Conservation (phyloP, 2,113 vertebrate genomes). For the Triplophysa dalaica region DNA sequence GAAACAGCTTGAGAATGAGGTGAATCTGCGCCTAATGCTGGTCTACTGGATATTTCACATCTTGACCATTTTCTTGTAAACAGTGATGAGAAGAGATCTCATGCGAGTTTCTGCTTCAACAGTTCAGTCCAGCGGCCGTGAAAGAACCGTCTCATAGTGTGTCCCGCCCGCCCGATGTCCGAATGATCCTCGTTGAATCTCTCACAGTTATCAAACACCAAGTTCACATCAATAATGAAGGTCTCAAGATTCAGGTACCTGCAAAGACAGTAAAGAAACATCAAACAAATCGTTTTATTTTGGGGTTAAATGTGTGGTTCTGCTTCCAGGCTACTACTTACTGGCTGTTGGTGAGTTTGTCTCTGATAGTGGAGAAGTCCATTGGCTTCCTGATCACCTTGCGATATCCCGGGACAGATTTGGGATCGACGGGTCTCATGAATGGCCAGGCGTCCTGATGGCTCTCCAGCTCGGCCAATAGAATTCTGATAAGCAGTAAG, state of each 20-base stretch:
- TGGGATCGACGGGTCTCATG: constrained; percentile 87
- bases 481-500: constrained; percentile 69
- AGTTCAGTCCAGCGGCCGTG: constrained; percentile 88
- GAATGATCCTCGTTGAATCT: constrained; percentile 91
- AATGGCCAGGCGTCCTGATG: constrained; percentile 91
- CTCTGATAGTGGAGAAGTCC: constrained; percentile 89
- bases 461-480: constrained; percentile 86
- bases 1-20: neutral
- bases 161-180: constrained; percentile 88
- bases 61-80: constrained; percentile 73
- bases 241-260: constrained; percentile 85
- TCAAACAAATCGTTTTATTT: too few relatives aligned
- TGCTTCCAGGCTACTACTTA: constrained; percentile 68
- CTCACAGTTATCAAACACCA: constrained; percentile 94
- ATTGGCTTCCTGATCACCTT: constrained; percentile 92
- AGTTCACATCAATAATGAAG: constrained; percentile 86
- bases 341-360: constrained; percentile 88
- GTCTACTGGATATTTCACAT: neutral
- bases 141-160: constrained; percentile 88
- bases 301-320: neutral
- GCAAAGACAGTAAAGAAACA: constrained; percentile 41
- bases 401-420: constrained; percentile 89
- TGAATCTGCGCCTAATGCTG: constrained; percentile 10
- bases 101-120: constrained; percentile 74
- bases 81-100: constrained; percentile 78